phyloP scores from a whole-genome alignment of 2,888 invertebrate species.

The Pyrocoelia pectoralis region DNA sequence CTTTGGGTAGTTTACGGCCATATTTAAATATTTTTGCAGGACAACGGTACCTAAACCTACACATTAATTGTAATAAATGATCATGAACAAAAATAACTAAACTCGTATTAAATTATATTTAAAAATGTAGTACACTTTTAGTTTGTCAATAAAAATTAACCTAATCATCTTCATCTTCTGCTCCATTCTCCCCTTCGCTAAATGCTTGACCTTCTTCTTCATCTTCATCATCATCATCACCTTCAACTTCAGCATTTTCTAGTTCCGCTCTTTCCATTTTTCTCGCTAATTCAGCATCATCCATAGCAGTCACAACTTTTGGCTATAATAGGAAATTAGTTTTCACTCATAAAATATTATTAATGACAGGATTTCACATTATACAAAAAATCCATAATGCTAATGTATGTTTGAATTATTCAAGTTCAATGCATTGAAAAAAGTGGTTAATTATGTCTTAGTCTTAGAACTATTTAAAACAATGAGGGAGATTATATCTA shows the following conservation, averaged over 20 bases:
- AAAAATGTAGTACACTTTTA: background rate
- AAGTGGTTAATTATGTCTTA: too few species aligned
- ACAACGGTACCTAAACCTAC: too few species aligned
- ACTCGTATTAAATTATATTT: background rate
- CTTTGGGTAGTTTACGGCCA: too few species aligned
- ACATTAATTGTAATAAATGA: too few species aligned
- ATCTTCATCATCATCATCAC: conserved; percentile 87
- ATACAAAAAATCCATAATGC: too few species aligned
- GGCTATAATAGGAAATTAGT: conserved; percentile 62
- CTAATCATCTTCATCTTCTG: conserved; percentile 19
- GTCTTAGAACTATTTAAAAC: too few species aligned
- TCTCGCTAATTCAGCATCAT: conserved; percentile 93
- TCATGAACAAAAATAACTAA: too few species aligned
- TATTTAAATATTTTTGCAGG: too few species aligned
- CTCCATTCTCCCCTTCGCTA: conserved; percentile 27
- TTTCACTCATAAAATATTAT: background rate
- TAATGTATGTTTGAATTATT: too few species aligned
- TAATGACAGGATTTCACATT: too few species aligned
- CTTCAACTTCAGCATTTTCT: conserved; percentile 93
- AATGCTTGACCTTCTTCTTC: conserved; percentile 63
- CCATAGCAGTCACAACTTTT: conserved; percentile 97
- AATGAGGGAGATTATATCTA: too few species aligned
- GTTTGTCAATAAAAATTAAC: background rate
- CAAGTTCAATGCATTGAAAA: too few species aligned
- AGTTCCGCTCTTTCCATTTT: conserved; percentile 94